Percentiles rank a stretch among this genome's conserved stretches.
Conservation (phyloP, 1,140 invertebrate genomes). For the Psix sp. region DNA sequence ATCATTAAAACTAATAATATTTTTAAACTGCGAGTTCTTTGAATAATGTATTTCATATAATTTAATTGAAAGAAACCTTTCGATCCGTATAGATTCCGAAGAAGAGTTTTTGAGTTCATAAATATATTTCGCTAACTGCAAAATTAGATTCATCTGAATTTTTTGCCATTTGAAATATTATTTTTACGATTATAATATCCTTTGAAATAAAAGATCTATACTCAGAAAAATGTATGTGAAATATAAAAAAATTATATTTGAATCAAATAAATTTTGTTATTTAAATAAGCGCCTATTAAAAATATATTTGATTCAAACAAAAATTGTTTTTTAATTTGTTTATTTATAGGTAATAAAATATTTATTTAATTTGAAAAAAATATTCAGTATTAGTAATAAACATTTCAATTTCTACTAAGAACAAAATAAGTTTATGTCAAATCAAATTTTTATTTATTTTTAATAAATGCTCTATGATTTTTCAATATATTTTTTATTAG, state of each 20-base stretch:
- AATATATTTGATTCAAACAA: conserved; percentile 6
- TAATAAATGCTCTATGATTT: not conserved
- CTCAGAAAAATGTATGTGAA: conserved; percentile 2
- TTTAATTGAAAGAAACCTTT: no score
- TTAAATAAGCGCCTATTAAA: conserved; percentile 3
- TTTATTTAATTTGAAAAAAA: conserved; percentile 1
- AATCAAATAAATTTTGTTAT: conserved; percentile 2
- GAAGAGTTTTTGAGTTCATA: no score
- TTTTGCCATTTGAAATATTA: no score
- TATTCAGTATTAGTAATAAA: conserved; percentile 1
- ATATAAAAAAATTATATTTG: conserved; percentile 2
- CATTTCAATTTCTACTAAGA: not conserved
- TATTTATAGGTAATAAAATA: not conserved
- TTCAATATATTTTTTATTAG: not conserved
- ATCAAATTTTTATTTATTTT: not conserved
- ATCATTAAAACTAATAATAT: no score
- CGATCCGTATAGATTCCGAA: no score
- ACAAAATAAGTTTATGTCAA: not conserved
- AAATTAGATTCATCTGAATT: no score
- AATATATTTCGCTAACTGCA: no score
- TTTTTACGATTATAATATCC: no score
- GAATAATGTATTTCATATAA: no score
- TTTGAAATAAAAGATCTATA: no score
- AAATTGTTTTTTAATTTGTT: conserved; percentile 2
- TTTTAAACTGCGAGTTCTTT: no score